These are phyloP conservation scores for Alcedo atthis DNA, from an alignment of 2,797 vertebrate genomes.

Conservation along the genomic window DNA sequence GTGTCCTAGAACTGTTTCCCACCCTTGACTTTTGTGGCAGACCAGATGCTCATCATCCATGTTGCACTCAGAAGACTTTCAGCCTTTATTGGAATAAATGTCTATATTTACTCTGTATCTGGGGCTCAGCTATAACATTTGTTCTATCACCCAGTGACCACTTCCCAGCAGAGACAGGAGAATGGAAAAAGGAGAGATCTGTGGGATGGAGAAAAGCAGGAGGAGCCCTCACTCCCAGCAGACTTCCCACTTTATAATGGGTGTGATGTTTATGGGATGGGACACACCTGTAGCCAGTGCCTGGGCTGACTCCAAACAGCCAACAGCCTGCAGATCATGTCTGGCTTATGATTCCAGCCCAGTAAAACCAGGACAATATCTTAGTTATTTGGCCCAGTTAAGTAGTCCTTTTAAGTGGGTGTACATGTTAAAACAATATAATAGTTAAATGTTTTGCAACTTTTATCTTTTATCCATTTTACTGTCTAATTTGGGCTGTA, in stretches of 20 bases:
- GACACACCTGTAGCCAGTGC: background rate
- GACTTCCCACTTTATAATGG: background rate
- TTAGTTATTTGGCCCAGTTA: background rate
- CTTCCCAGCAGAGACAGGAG: background rate
- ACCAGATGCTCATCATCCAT: background rate
- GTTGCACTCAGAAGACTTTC: background rate
- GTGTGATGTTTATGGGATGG: background rate
- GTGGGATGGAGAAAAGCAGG: background rate
- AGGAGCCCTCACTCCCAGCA: background rate
- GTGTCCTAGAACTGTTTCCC: background rate
- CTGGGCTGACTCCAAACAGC: background rate
- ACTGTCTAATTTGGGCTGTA: background rate
- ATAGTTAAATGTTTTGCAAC: background rate
- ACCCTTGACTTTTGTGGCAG: background rate
- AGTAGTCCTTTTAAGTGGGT: background rate
- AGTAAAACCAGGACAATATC: background rate
- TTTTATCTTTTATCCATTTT: background rate
- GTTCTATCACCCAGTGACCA: background rate
- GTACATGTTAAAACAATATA: background rate
- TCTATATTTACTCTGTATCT: background rate
- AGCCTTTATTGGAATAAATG: background rate
- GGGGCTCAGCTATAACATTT: background rate
- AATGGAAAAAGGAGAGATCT: background rate
- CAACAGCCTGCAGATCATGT: background rate
- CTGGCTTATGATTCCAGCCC: background rate